Evolutionary conservation across 2,113 vertebrate species (phyloP), one percentile per base, ranked within the genome.

Genomic region (Chinchilla lanigera): DNA sequence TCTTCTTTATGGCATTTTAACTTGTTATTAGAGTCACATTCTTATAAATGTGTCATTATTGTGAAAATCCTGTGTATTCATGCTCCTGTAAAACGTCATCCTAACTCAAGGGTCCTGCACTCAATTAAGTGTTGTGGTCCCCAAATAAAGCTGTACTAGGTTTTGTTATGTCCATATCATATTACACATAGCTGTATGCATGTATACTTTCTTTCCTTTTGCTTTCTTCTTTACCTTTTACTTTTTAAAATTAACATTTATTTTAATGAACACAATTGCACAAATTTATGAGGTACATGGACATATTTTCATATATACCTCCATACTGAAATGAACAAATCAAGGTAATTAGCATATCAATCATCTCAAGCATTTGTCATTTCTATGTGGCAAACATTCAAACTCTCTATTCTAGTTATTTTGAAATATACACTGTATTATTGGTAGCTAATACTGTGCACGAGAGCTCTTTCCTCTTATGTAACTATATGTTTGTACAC

Each of bases 21-120:
- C 92, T 92, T 82, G 63, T 86, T 87, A 69, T 58, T 86, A 67
- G 65, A 95, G 30, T 90, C 56, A 89, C 44, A 35, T 60, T 61
- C 60, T 61, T 61, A 61, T 61, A 61, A 65, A 81, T 80, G 56
- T 93, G 67, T 80, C 12, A 5, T 89, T 94, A 77, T 86, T 92
- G 92, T 82, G 78, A 61, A 77, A 96, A 22, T 22, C 5, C 19
- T 93, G 7, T 94, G 81, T 41, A 38, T 63, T 82, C 26, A 33
- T 86, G 33, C 5, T 58, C 47, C 20, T 67, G 12, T 58, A 88
- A 96, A 93, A 90, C 50, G 73, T 82, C 19, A 56, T 61, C 61
- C 65, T n/a, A 56, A 77, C 54, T 56, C 44, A 28, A 52, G 44
- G 77, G 61, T 84, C 60, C 67, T 84, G 30, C 33, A 44, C 35